These are phyloP conservation scores for Chelonia mydas DNA, from an alignment of 2,797 vertebrate species.

Conservation along the genomic window DNA sequence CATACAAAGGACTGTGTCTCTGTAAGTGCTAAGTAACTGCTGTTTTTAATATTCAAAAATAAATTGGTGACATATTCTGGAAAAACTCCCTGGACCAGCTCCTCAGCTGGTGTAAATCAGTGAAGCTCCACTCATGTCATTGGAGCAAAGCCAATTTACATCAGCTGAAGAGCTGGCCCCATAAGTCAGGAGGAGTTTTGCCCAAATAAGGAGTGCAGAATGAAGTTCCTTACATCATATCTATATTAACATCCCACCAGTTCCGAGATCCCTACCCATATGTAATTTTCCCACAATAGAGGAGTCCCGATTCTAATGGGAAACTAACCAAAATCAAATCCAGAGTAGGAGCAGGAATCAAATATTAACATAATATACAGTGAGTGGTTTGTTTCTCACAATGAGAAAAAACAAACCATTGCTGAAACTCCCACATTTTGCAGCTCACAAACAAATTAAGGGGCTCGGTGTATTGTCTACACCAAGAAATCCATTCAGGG, in stretches of 20 bases:
- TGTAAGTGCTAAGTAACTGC: not conserved
- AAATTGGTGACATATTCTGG: not conserved
- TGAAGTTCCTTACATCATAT: not conserved
- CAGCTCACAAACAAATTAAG: conserved; percentile 74
- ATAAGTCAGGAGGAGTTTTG: not conserved
- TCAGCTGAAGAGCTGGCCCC: not conserved
- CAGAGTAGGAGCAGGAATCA: not conserved
- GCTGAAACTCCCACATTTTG: conserved; percentile 54
- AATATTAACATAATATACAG: conserved; percentile 11
- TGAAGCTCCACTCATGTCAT: not conserved
- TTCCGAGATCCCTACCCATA: not conserved
- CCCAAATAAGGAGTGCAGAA: not conserved
- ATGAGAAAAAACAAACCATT: conserved; percentile 47
- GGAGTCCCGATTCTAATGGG: conserved; percentile 20
- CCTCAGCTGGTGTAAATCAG: not conserved
- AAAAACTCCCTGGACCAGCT: not conserved
- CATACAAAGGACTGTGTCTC: not conserved
- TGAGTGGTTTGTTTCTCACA: conserved; percentile 24
- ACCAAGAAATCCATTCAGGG: conserved; percentile 61
- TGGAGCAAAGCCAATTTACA: not conserved
- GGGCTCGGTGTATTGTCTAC: conserved; percentile 68
- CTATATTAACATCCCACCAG: not conserved
- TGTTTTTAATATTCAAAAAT: not conserved
- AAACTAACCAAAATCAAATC: conserved; percentile 28
- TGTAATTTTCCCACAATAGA: not conserved